Base-by-base conservation (phyloP, 2,888 invertebrate genomes). In the Idaea biselata region DNA sequence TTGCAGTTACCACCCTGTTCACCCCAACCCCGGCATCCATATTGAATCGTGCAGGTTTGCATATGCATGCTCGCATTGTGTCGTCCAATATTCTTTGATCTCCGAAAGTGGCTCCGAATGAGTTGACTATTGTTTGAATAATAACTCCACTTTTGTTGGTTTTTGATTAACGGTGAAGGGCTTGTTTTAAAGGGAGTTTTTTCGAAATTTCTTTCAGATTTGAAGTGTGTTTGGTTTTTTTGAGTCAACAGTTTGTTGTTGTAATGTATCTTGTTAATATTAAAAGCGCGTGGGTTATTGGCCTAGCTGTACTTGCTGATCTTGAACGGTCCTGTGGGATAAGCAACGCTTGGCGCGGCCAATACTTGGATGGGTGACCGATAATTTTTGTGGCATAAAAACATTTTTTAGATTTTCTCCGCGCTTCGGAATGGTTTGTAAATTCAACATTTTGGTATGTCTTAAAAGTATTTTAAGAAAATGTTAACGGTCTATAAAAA, bases 61-160 rank as follows among this genome's bases (percentile, higher is more conserved):
- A 56, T 18, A 18, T 56, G 18, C 17, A 17, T 7, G 18, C 11
- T 70, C 67, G 68, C 73, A 66, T 55, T 58, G 64, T 63, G 62
- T 62, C 66, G 63, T 63, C 73, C 76, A 65, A 77, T 79, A 72
- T 64, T 63, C 75, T 78, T 77, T 79, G 78, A 79, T 77, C 73
- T 69, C 68, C 64, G 63, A 65, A 70, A 74, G 74, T 73, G 70
- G 75, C 73, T 69, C 64, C 65, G 67, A 69, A 71, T 67, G 70
- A 69, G 69, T 68, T 55, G 57, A 16, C 61, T 62, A 68, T 67
- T 68, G 70, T 68, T 67, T 44, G 56, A 18, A 14, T 18, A 56
- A 17, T 17, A 56, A 17, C 18, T 18, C 31, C 64, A 59, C 64
- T 64, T 61, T 63, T 53, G 56, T 33, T 58, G n/a, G 33, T 32